Evolutionary conservation across 2,888 invertebrate genomes (phyloP), one percentile per base, ranked within the genome.

Genomic region (Drosophila cyrtoloma): DNA sequence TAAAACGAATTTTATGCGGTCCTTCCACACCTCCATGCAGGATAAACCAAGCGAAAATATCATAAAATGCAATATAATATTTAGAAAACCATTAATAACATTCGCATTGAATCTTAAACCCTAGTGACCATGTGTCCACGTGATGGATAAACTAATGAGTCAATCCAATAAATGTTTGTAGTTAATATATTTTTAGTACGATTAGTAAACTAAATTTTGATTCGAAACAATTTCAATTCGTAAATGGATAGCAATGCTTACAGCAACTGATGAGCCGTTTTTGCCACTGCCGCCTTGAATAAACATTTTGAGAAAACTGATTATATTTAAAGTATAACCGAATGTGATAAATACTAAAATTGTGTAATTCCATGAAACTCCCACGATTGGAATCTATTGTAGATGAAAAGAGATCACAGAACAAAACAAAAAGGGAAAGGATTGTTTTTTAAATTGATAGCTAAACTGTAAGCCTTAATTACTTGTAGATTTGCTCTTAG

Each of bases 211-310:
- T 50, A 9, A 60, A 51, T 52, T 81, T 70, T 33, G 55, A 0
- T 44, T 59, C 33, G 47, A 39, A 61, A 60, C 59, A 59, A 32
- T 71, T 50, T 58, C 7, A 26, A 62, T 71, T 75, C 50, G 35
- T 58, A 51, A 55, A 60, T 51, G 71, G 37, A 74, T 56, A 57
- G 81, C 84, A 81, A 92, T 92, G 92, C 93, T 94, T 93, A 93
- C 98, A 94, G 99, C 99, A 93, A 99, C 97, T 85, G 98, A 97
- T 84, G 98, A 98, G 94, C 98, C 98, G 94, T 98, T 98, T 95
- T 98, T 98, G 93, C 99, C 98, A 94, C 97, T 96, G 93, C 99
- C 99, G 94, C 98, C 98, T 93, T 95, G 94, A 91, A 95, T 95
- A 94, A 97, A 96, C 87, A 95, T 95, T 93, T 95, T 95, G 92